Base-by-base conservation (phyloP, 2,113 vertebrate genomes). In the Quiscalus mexicanus region DNA sequence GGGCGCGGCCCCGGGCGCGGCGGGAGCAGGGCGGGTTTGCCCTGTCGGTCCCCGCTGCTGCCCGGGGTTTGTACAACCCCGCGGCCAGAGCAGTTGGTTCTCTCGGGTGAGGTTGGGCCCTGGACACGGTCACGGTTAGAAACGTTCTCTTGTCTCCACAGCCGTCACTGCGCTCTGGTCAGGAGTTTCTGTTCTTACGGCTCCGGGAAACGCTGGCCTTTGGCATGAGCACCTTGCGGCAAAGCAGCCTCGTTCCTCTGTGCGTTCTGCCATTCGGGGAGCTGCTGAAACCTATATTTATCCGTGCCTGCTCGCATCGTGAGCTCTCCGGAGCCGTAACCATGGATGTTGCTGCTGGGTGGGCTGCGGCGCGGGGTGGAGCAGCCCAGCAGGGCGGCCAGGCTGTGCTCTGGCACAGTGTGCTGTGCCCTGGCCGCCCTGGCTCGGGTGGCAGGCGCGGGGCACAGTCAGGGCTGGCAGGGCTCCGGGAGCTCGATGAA, bases 141-240 rank as follows among this genome's bases (percentile, higher is more conserved):
- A 45, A 1, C 3, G 0, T 5, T 63, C 18, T 18, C 3, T 17
- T 23, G 14, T 22, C 27, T 58, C 8, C 0, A 4, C 31, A 9
- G 45, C 15, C 25, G 28, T 4, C 52, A 0, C 30, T 11, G n/a
- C 12, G 0, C 42, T 63, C 10, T 1, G 28, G 1, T 31, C 37
- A 7, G 45, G 39, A 13, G 4, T n/a, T 19, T 0, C 1, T 41
- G 4, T 28, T 52, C 4, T 2, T 4, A 1, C 1, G 2, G 5
- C 1, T 44, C 15, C 1, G 1, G 50, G 47, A 19, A 56, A 12
- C 9, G 11, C 3, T 2, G 41, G 52, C 24, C 22, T 33, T 64
- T 76, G 74, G 25, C 10, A 28, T 12, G 13, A 30, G 0, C 21
- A 5, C 58, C 37, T 15, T 25, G 41, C 33, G 33, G 56, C 33